Evolutionary conservation across 2,113 vertebrate species (phyloP).

Genomic region (Ptychochromis oligacanthus): DNA sequence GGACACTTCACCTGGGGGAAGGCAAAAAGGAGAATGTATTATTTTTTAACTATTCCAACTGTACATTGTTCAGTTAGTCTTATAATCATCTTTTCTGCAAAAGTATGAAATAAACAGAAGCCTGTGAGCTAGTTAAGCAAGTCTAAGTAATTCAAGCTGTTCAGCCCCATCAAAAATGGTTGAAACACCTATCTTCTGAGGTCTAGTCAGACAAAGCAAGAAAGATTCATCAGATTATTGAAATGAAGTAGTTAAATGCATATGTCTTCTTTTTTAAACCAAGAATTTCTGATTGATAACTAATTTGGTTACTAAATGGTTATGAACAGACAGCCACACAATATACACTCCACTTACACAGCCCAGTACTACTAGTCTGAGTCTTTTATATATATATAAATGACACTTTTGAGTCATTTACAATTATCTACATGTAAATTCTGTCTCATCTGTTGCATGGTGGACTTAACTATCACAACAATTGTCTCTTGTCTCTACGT

Average conservation of each 20-base stretch:
- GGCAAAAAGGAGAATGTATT: neutral
- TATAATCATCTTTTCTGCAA: neutral
- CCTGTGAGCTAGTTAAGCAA: neutral
- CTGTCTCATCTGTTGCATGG: no score
- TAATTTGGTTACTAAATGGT: neutral
- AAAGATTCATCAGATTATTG: neutral
- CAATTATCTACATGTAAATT: no score
- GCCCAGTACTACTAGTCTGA: no score
- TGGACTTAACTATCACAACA: no score
- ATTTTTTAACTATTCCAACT: neutral
- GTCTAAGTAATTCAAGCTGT: neutral
- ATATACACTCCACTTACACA: neutral
- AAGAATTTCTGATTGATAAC: neutral
- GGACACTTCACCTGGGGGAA: constrained; percentile 84
- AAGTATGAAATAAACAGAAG: neutral
- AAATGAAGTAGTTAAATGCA: neutral
- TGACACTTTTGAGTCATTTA: no score
- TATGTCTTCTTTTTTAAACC: neutral
- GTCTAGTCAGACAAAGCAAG: neutral
- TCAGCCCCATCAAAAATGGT: neutral
- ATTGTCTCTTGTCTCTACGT: no score
- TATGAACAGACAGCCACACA: neutral
- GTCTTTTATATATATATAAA: no score
- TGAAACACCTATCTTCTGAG: neutral
- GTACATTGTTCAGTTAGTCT: neutral